Percentiles rank a stretch among this genome's conserved stretches.
Conservation (phyloP, 2,797 vertebrate genomes). For the Tapera naevia region DNA sequence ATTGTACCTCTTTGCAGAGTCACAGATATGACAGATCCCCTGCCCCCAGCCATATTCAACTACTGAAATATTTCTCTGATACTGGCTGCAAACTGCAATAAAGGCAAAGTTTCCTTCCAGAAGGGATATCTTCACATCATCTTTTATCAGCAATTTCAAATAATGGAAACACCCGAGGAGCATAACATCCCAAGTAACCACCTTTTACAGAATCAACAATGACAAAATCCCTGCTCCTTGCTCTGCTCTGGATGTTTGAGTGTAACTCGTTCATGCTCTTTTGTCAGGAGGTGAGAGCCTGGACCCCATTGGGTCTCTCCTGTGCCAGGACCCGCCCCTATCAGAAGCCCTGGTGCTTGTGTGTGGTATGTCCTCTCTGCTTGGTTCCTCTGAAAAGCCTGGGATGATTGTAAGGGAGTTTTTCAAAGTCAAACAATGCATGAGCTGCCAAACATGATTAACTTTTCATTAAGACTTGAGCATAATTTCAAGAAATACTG, state of each 20-base stretch:
- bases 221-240: not conserved
- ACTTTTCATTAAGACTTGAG: not conserved
- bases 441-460: not conserved
- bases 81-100: not conserved
- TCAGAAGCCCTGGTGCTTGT: not conserved
- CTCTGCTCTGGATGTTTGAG: not conserved
- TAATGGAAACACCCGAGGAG: not conserved
- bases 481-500: not conserved
- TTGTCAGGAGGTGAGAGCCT: not conserved
- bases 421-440: not conserved
- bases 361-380: no score
- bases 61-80: not conserved
- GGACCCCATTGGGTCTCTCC: not conserved
- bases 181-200: not conserved
- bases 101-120: not conserved
- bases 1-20: not conserved
- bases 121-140: not conserved
- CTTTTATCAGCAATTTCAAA: not conserved
- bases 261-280: not conserved
- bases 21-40: no score
- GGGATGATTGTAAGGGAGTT: not conserved
- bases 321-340: no score
- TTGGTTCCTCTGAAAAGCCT: not conserved
- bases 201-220: not conserved
- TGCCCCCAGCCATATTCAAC: no score